Percentiles rank a stretch among this genome's conserved stretches.
Conservation (phyloP, 1,140 invertebrate genomes). For the Diorhabda sublineata region DNA sequence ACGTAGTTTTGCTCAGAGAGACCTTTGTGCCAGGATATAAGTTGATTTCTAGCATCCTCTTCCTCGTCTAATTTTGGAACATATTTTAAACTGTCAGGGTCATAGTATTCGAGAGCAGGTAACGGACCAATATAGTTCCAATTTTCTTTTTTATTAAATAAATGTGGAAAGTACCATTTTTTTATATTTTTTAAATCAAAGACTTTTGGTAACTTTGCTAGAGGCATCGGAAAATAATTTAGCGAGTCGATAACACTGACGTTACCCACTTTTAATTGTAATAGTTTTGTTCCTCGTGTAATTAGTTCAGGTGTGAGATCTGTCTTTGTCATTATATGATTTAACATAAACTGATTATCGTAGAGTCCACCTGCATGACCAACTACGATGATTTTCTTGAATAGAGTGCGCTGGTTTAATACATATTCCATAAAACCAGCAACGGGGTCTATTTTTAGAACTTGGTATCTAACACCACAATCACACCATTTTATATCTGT, state of each 20-base stretch:
- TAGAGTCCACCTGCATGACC: conserved; percentile 7
- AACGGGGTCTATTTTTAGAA: conserved; percentile 2
- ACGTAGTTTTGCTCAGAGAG: neutral
- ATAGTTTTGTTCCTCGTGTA: conserved; percentile 12
- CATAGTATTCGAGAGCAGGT: conserved; percentile 17
- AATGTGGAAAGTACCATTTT: conserved; percentile 25
- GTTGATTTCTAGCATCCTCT: neutral
- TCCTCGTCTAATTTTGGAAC: neutral
- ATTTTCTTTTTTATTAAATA: conserved; percentile 23
- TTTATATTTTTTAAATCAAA: conserved; percentile 14
- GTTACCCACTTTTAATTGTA: neutral
- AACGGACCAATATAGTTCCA: conserved; percentile 19
- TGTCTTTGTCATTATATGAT: conserved; percentile 8
- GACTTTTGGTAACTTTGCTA: conserved; percentile 17
- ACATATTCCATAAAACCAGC: neutral
- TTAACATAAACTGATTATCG: conserved; percentile 8
- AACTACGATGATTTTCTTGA: conserved; percentile 8
- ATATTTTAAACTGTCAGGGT: conserved; percentile 17
- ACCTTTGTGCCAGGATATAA: neutral
- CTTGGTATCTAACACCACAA: neutral
- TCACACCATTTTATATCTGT: no score
- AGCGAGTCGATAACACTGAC: conserved; percentile 18
- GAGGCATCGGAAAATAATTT: conserved; percentile 18
- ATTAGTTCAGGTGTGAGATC: conserved; percentile 10
- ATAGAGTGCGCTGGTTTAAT: neutral